Conservation (phyloP, 2,888 invertebrate species). For the Dromius quadrimaculatus region DNA sequence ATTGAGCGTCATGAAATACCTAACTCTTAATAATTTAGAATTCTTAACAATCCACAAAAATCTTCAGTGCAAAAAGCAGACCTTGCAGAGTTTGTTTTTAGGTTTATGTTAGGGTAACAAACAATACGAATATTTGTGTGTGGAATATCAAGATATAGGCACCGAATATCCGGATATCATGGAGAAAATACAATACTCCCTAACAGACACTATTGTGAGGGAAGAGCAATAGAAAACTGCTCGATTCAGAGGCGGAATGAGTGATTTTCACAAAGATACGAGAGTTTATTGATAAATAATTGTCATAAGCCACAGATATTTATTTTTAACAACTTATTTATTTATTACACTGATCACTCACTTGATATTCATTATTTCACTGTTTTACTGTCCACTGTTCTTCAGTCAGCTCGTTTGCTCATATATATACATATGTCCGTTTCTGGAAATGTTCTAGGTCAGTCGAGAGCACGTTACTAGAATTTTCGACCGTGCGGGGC, state of each 20-base stretch:
- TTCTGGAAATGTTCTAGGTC: too few relatives aligned
- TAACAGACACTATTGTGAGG: slow-evolving; percentile 35
- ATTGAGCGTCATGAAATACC: slow-evolving; percentile 20
- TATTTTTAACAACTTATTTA: too few relatives aligned
- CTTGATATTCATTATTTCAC: too few relatives aligned
- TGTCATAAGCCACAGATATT: too few relatives aligned
- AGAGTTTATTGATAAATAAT: too few relatives aligned
- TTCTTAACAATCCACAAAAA: slow-evolving; percentile 32
- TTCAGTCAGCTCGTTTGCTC: too few relatives aligned
- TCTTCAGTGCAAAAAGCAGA: background rate
- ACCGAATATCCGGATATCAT: slow-evolving; percentile 37
- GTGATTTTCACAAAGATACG: slow-evolving; percentile 1
- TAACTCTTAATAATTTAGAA: slow-evolving; percentile 31
- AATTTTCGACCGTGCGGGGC: too few relatives aligned
- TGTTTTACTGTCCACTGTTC: too few relatives aligned
- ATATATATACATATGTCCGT: too few relatives aligned
- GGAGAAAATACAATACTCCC: slow-evolving; percentile 23
- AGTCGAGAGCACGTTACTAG: too few relatives aligned
- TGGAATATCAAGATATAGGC: slow-evolving; percentile 29
- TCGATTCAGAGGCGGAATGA: slow-evolving; percentile 3
- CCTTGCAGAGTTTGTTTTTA: slow-evolving; percentile 4
- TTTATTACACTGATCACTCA: too few relatives aligned
- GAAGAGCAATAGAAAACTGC: slow-evolving; percentile 12
- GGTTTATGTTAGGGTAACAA: slow-evolving; percentile 16
- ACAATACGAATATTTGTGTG: slow-evolving; percentile 35